These are phyloP conservation scores for Apantesis nais DNA, from an alignment of 2,888 invertebrate species.

Conservation along the genomic window DNA sequence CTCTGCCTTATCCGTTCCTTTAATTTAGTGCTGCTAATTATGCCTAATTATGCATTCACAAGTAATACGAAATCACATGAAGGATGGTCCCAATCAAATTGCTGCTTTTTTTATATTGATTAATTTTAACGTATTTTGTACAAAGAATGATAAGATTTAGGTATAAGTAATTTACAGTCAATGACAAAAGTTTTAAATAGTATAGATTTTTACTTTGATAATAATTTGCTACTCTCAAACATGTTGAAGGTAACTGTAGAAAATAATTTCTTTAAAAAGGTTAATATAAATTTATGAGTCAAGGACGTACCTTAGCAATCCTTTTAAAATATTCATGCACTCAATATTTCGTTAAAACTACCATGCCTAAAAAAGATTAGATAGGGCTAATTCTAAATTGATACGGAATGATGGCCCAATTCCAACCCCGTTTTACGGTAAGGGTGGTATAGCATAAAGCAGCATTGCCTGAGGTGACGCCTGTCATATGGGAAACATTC, in stretches of 20 bases:
- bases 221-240: not conserved
- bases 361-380: conserved; percentile 36
- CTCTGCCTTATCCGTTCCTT: conserved; percentile 49
- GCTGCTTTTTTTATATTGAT: no score
- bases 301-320: not conserved
- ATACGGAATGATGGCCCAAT: conserved; percentile 62
- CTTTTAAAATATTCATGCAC: conserved; percentile 26
- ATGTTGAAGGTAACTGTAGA: not conserved
- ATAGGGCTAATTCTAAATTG: conserved; percentile 44
- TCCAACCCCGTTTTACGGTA: conserved; percentile 56
- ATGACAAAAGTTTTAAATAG: not conserved
- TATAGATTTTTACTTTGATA: not conserved
- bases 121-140: no score
- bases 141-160: no score
- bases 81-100: not conserved
- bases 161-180: no score
- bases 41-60: not conserved
- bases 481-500: conserved; percentile 69
- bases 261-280: no score
- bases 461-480: conserved; percentile 65
- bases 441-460: conserved; percentile 61
- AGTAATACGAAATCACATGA: not conserved
- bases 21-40: not conserved
- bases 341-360: conserved; percentile 17
- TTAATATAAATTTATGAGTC: not conserved